phyloP scores from a whole-genome alignment of 2,113 vertebrate genomes.

The Gallinago undulata region DNA sequence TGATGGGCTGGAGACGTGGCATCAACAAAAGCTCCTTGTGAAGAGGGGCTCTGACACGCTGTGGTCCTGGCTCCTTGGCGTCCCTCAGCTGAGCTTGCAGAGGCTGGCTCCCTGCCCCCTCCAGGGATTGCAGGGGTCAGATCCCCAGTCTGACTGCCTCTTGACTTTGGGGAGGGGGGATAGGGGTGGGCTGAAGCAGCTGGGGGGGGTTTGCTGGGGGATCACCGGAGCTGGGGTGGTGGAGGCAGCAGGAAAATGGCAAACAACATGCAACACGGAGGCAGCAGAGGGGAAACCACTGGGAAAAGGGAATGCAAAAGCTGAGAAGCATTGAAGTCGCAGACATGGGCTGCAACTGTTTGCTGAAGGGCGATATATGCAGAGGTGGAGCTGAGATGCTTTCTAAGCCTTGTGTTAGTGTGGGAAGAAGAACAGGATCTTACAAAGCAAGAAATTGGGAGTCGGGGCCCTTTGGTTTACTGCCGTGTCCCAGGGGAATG shows the following conservation, averaged over 20 bases:
- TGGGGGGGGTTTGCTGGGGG: neutral
- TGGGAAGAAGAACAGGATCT: neutral
- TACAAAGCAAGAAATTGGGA: neutral
- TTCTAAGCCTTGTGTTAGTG: neutral
- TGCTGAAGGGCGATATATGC: neutral
- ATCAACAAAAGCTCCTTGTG: conserved; percentile 31
- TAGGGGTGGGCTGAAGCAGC: neutral
- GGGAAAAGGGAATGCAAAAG: neutral
- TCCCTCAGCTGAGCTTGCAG: neutral
- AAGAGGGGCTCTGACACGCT: neutral
- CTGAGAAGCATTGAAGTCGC: neutral
- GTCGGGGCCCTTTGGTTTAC: neutral
- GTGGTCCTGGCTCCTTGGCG: neutral
- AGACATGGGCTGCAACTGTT: neutral
- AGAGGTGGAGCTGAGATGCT: neutral
- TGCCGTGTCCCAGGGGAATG: neutral
- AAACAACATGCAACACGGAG: neutral
- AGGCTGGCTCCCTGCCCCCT: conserved; percentile 21
- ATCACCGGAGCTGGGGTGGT: neutral
- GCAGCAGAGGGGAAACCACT: neutral
- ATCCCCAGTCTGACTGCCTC: neutral
- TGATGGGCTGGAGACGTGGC: fast-evolving
- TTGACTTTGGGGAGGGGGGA: neutral
- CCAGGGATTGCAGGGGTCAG: neutral
- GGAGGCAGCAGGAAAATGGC: neutral